Base-by-base conservation (phyloP, 64 coral and sea anemone species). In the Stichodactyla helianthus region DNA sequence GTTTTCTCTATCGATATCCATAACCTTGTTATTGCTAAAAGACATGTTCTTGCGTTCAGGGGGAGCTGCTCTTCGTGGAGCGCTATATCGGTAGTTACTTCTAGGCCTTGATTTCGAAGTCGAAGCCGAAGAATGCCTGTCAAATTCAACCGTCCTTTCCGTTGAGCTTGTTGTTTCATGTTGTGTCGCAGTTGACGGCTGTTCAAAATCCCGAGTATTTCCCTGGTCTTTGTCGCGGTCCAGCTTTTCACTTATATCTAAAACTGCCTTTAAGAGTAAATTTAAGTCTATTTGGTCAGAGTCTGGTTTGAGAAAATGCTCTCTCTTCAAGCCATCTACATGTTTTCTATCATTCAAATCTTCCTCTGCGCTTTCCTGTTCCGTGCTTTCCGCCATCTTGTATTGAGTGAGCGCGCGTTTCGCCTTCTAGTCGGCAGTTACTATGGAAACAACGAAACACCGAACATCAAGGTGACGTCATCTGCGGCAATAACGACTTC, bases 211-310 rank as follows among this genome's bases (percentile, higher is more conserved):
- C 26, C 58, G 5, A 54, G 77, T 14, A 86, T 31, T 63, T 76
- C 54, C 61, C 52, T 84, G 28, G 44, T 71, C 31, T 81, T 91
- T 85, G 74, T 91, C 86, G 18, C 91, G 82, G 8, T 95, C 87
- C 64, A 99, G 82, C 77, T 90, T 99, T 51, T 99, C 93, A 28
- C 93, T 99, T 80, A 99, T 99, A 79, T 99, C 97, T 26, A 99
- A 89, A 81, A 99, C 97, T 25, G 97, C 97, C 71, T 99, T 89
- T 25, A 99, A 74, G 17, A 99, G 82, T 23, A 89, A 63, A 55
- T 99, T 99, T 44, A 99, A 90, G 86, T 99, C 93, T 68, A 99
- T 91, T 81, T 99, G 93, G 88, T 99, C 97, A 22, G 97, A 95
- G 77, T 99, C 92, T 76, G 97, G 97, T 50, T 91, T 89, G 20